Percentiles rank a stretch among this genome's conserved stretches.
phyloP scores from a whole-genome alignment of 2,797 vertebrate species.

The Chelidonichthys spinosus region DNA sequence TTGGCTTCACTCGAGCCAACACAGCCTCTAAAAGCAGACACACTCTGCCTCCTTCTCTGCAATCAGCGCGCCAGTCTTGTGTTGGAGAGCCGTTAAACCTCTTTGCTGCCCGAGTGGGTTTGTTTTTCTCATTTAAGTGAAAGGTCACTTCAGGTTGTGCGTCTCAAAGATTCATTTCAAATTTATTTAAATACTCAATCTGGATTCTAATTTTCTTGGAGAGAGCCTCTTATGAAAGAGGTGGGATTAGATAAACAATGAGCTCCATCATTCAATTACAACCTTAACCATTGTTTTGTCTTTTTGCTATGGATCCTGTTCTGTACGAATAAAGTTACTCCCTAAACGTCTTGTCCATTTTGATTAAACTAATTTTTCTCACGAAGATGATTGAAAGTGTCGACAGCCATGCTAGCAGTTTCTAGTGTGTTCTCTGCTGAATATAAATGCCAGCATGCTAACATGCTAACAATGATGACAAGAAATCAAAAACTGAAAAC shows the following conservation, averaged over 20 bases:
- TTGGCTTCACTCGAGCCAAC: conserved; percentile 73
- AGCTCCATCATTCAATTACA: conserved; percentile 4
- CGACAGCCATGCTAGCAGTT: neutral
- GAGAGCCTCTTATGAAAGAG: neutral
- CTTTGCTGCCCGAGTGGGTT: conserved; percentile 61
- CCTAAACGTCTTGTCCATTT: neutral
- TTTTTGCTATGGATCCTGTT: neutral
- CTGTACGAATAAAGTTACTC: neutral
- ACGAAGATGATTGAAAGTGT: neutral
- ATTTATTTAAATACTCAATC: conserved; percentile 15
- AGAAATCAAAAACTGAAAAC: too few species aligned
- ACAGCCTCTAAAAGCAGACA: conserved; percentile 69
- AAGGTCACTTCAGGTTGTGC: conserved; percentile 48
- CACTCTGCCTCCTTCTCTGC: conserved; percentile 63
- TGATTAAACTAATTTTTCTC: neutral
- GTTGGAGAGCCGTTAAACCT: conserved; percentile 63
- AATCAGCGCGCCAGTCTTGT: conserved; percentile 63
- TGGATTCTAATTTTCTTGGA: conserved; percentile 19
- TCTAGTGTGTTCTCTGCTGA: neutral
- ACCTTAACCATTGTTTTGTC: neutral
- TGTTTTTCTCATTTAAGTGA: conserved; percentile 39
- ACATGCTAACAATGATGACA: too few species aligned
- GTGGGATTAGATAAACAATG: conserved; percentile 18
- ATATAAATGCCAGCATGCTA: neutral
- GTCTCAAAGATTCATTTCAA: conserved; percentile 41